Evolutionary conservation across 2,113 vertebrate genomes (phyloP).

Genomic region (Lethenteron camtschaticum): DNA sequence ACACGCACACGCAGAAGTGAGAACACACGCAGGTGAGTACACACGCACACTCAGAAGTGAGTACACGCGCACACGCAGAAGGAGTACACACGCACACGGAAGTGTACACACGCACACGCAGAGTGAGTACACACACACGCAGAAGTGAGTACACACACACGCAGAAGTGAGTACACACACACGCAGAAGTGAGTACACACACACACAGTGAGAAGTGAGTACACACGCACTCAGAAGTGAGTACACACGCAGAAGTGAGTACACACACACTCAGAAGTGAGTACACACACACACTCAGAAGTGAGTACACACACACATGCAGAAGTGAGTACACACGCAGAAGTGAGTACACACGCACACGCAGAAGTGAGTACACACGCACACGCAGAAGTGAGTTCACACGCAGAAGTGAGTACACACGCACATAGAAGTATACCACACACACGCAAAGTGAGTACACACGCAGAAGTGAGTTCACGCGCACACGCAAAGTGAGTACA

Average conservation of each 20-base stretch:
- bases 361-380: not conserved
- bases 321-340: not conserved
- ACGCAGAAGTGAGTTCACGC: constrained; percentile 34
- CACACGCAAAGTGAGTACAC: too few relatives aligned
- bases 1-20: constrained; percentile 34
- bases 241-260: constrained; percentile 30
- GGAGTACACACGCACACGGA: not conserved
- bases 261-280: not conserved
- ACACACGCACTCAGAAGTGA: too few relatives aligned
- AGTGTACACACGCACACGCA: too few relatives aligned
- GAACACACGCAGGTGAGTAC: constrained; percentile 7
- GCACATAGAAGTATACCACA: too few relatives aligned
- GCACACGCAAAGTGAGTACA: not conserved
- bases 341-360: not conserved
- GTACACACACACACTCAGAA: not conserved
- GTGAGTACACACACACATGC: constrained; percentile 30
- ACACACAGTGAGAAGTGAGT: not conserved
- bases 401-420: too few relatives aligned
- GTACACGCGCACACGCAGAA: constrained; percentile 9
- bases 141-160: not conserved
- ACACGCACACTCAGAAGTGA: constrained; percentile 57
- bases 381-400: not conserved
- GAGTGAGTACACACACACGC: constrained; percentile 30
- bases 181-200: not conserved
- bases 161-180: not conserved